Evolutionary conservation across 2,888 invertebrate species (phyloP).

Genomic region (Drosophila melanocephala): DNA sequence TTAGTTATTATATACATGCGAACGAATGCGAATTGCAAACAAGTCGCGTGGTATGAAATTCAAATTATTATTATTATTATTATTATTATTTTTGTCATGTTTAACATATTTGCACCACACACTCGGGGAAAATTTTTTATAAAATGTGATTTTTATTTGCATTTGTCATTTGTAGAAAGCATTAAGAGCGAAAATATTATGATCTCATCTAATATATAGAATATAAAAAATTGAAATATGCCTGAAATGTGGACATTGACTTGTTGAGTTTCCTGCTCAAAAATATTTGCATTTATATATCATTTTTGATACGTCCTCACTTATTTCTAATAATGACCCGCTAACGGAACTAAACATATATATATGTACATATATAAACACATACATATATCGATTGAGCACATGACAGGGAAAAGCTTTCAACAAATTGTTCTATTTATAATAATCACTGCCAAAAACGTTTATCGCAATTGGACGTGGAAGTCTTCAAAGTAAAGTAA

Average conservation of each 20-base stretch:
- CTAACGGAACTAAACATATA: not conserved
- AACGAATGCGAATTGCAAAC: conserved; percentile 19
- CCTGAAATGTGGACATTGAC: conserved; percentile 3
- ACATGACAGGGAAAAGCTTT: conserved; percentile 62
- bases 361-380: not conserved
- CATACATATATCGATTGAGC: conserved; percentile 17
- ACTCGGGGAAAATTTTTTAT: conserved; percentile 4
- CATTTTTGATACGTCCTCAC: not conserved
- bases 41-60: conserved; percentile 30
- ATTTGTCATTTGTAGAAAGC: conserved; percentile 14
- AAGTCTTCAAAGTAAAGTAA: conserved; percentile 22
- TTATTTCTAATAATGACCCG: not conserved
- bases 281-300: conserved; percentile 3
- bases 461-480: conserved; percentile 48
- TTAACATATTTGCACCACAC: conserved; percentile 26
- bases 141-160: conserved; percentile 23
- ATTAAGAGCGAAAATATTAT: conserved; percentile 1
- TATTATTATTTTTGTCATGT: conserved; percentile 48
- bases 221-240: not conserved
- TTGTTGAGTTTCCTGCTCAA: not conserved
- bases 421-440: conserved; percentile 51
- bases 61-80: conserved; percentile 22
- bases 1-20: conserved; percentile 26
- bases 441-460: conserved; percentile 19
- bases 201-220: not conserved